Evolutionary conservation across 2,113 vertebrate species (phyloP), one percentile per base, ranked within the genome.

Genomic region (Grallaria varia): DNA sequence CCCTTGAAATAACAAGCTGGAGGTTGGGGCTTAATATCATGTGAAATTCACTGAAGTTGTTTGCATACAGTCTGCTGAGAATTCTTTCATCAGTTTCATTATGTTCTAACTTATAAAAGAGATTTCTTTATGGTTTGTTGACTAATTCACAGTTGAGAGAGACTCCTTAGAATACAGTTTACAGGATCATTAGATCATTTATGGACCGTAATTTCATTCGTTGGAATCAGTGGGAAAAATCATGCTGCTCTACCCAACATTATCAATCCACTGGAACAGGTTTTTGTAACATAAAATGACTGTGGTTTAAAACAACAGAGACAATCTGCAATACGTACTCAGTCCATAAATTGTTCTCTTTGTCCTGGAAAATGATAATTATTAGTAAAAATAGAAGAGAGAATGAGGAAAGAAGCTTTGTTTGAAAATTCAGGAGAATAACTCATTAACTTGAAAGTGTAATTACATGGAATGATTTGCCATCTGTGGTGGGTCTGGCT

Each of bases 171-270:
- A 87, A 85, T 59, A 75, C 45, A 77, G n/a, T 73, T 96, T 90
- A 50, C 33, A 63, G 55, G 87, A 87, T 87, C 82, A 83, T 91
- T 91, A 90, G 50, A 80, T 87, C 37, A 74, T 66, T 90, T 87
- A 93, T 90, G 37, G 37, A n/a, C 78, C 4, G 0, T 74, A 24
- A 56, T 79, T 91, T 49, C 39, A 27, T 72, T 85, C 44, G 59
- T 3, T 93, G 37, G 49, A 81, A 67, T 91, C 35, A 44, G 18
- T 68, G 67, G 58, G 25, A 75, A 93, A 94, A 90, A n/a, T 64
- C 69, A 14, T 59, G 58, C 74, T 89, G 58, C 37, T 96, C 13
- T 60, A 25, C 42, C 25, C 10, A 75, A 49, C 23, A 27, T 67
- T 64, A 68, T 88, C 53, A 58, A 31, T 73, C 27, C 1, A 0